phyloP scores from a whole-genome alignment of 2,113 vertebrate genomes.

The Ramphastos sulfuratus region DNA sequence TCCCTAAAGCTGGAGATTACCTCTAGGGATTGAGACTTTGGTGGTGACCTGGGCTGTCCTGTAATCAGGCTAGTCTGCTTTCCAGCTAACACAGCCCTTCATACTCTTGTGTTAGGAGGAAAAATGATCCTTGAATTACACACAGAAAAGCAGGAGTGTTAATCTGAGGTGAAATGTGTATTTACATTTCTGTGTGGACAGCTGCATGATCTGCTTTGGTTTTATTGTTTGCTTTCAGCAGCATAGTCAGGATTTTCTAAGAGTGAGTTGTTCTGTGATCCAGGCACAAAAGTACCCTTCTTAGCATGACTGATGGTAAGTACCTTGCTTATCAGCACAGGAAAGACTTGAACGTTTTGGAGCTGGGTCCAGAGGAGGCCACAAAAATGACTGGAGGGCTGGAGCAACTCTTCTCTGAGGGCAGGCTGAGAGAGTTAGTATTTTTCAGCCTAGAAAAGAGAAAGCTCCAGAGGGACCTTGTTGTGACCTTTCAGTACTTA shows the following conservation, averaged over 20 bases:
- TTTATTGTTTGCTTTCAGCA: neutral
- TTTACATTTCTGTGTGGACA: neutral
- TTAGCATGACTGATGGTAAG: neutral
- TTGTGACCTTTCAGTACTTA: neutral
- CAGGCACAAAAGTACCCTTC: neutral
- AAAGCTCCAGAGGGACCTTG: neutral
- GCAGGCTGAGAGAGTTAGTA: neutral
- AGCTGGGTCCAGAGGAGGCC: neutral
- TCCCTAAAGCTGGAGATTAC: neutral
- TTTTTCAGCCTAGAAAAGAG: neutral
- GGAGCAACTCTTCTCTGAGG: neutral
- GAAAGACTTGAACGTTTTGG: neutral
- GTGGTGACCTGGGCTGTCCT: fast-evolving
- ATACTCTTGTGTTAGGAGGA: neutral
- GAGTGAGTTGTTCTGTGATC: neutral
- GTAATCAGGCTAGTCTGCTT: neutral
- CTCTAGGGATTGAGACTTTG: fast-evolving
- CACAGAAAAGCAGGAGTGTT: neutral
- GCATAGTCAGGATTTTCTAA: neutral
- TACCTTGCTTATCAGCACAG: neutral
- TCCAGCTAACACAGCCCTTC: neutral
- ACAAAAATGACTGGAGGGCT: neutral
- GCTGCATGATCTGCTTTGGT: neutral
- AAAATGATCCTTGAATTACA: neutral
- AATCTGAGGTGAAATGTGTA: neutral